A percentile compares a stretch with the other conserved stretches of the same genome.
Evolutionary conservation across 2,797 vertebrate genomes (phyloP).

Genomic region (Dicrostonyx torquatus): DNA sequence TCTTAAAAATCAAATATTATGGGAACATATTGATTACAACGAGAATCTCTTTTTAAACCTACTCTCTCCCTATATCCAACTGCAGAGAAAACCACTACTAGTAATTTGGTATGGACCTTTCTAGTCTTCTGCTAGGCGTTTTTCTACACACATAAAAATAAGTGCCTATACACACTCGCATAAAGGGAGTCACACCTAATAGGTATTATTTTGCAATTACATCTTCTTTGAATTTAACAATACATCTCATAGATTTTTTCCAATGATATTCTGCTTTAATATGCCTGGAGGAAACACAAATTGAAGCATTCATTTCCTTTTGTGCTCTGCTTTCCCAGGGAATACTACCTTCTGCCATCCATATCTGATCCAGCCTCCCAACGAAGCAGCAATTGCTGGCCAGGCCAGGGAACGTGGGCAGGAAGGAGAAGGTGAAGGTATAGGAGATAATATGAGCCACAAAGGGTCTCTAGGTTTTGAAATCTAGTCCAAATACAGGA

Average conservation of each 20-base stretch:
- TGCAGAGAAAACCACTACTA: neutral
- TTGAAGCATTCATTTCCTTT: conserved; percentile 51
- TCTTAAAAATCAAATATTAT: neutral
- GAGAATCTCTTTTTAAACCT: neutral
- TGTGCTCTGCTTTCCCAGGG: conserved; percentile 18
- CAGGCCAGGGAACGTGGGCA: neutral
- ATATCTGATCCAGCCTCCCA: conserved; percentile 33
- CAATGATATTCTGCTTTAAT: conserved; percentile 55
- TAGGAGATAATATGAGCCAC: neutral
- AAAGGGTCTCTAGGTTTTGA: neutral
- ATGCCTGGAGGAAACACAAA: conserved; percentile 64
- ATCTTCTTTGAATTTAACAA: conserved; percentile 57
- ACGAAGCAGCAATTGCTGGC: neutral
- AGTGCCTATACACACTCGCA: neutral
- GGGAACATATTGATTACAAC: neutral
- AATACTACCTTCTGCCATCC: neutral
- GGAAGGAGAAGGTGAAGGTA: neutral
- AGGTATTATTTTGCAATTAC: conserved; percentile 55
- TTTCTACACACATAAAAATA: neutral
- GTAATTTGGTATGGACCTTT: neutral
- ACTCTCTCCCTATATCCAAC: neutral
- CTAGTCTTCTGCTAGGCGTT: neutral
- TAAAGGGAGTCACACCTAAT: neutral
- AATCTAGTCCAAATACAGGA: neutral
- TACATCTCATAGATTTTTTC: conserved; percentile 49